These are phyloP conservation scores for Tor tambroides DNA, from an alignment of 2,113 vertebrate species.

Conservation along the genomic window DNA sequence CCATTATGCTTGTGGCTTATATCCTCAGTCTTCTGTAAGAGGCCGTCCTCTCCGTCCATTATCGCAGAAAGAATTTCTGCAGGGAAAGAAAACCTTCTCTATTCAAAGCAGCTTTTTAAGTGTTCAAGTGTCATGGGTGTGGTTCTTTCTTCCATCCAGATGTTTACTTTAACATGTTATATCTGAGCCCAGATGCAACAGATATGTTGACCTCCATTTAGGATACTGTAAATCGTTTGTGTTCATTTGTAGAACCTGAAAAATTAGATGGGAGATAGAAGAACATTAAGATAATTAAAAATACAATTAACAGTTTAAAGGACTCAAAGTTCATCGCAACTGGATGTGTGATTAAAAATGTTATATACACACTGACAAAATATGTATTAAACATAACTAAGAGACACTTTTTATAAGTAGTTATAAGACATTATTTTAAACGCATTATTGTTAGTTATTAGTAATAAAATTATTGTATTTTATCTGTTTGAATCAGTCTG, in stretches of 20 bases:
- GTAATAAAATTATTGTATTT: not conserved
- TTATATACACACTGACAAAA: not conserved
- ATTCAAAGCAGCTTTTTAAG: slow-evolving; percentile 63
- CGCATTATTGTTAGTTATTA: not conserved
- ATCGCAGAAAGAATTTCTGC: slow-evolving; percentile 68
- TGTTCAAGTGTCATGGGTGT: slow-evolving; percentile 72
- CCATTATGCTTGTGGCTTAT: slow-evolving; percentile 62
- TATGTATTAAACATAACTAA: not conserved
- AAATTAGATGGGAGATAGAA: slow-evolving; percentile 22
- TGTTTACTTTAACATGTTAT: slow-evolving; percentile 59
- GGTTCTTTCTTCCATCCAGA: slow-evolving; percentile 57
- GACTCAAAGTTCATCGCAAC: not conserved
- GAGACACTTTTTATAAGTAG: not conserved
- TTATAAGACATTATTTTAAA: not conserved
- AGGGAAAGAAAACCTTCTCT: slow-evolving; percentile 63
- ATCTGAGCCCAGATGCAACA: slow-evolving; percentile 59
- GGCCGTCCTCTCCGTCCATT: slow-evolving; percentile 77
- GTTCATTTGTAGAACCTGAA: slow-evolving; percentile 62
- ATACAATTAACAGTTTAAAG: not conserved
- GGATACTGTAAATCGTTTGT: slow-evolving; percentile 41
- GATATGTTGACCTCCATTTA: slow-evolving; percentile 71
- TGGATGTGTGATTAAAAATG: not conserved
- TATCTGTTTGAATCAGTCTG: no score
- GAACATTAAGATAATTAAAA: not conserved
- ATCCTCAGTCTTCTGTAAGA: slow-evolving; percentile 69